A percentile compares a stretch with the other conserved stretches of the same genome.
These are phyloP conservation scores for Mionectes olivaceus DNA, from an alignment of 2,797 vertebrate species.

Conservation along the genomic window DNA sequence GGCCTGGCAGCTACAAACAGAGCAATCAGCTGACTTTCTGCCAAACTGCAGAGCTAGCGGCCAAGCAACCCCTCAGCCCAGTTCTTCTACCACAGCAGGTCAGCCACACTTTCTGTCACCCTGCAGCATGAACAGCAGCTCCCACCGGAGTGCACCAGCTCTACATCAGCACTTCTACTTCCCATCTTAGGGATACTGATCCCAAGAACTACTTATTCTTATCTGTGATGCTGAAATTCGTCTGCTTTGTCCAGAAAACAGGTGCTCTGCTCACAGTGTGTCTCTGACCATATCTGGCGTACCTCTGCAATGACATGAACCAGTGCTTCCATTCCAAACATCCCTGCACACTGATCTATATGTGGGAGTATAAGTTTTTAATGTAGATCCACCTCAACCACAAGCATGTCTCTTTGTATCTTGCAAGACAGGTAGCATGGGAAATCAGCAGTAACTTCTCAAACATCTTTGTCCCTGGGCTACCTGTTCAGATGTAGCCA, in stretches of 20 bases:
- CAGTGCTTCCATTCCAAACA: background rate
- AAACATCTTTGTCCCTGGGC: background rate
- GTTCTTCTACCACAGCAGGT: background rate
- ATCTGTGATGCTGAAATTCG: background rate
- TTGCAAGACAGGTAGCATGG: background rate
- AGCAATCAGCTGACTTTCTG: background rate
- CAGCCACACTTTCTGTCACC: background rate
- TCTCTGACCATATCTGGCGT: background rate
- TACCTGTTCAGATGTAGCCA: background rate
- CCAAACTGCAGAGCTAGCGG: background rate
- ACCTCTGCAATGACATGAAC: background rate
- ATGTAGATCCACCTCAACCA: background rate
- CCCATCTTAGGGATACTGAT: background rate
- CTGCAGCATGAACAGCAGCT: background rate
- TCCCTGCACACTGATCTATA: background rate
- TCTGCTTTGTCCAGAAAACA: background rate
- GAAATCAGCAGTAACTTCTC: background rate
- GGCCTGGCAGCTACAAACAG: background rate
- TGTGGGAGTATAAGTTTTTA: background rate
- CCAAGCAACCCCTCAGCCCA: background rate
- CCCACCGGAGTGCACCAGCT: accelerated
- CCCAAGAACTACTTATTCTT: background rate
- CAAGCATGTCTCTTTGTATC: background rate
- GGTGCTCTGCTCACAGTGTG: background rate
- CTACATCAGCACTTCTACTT: background rate